Conservation (phyloP, 2,888 invertebrate genomes). For the Dryobota labecula region DNA sequence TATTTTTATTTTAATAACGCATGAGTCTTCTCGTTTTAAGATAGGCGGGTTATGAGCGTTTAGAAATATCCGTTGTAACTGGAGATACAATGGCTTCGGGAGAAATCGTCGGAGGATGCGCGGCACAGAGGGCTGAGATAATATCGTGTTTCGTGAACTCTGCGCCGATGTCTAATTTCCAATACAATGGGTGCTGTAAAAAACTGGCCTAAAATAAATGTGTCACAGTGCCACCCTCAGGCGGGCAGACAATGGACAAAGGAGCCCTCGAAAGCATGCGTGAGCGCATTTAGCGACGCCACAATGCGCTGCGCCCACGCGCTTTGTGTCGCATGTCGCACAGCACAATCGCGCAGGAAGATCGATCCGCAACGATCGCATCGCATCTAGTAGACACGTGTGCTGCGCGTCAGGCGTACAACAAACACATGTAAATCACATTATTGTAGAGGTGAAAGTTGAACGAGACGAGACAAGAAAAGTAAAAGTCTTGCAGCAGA, state of each 20-base stretch:
- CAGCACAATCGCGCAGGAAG: constrained; percentile 79
- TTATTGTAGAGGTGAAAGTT: constrained; percentile 89
- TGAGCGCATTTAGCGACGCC: constrained; percentile 79
- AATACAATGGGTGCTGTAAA: constrained; percentile 89
- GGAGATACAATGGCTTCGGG: constrained; percentile 77
- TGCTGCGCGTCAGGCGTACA: constrained; percentile 61
- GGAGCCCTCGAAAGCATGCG: constrained; percentile 77
- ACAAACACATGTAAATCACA: constrained; percentile 85
- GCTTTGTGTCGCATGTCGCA: constrained; percentile 74
- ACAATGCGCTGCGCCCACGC: constrained; percentile 85
- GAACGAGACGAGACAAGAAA: constrained; percentile 82
- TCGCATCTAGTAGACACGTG: constrained; percentile 70
- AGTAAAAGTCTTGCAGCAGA: constrained; percentile 85
- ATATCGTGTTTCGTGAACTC: constrained; percentile 89
- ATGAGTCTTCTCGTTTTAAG: constrained; percentile 61
- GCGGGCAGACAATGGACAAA: constrained; percentile 88
- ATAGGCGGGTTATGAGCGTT: constrained; percentile 68
- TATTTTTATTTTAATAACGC: constrained; percentile 78
- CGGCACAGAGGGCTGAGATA: constrained; percentile 81
- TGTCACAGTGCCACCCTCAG: constrained; percentile 89
- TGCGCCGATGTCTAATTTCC: constrained; percentile 88
- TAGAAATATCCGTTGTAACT: constrained; percentile 74
- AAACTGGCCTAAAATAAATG: constrained; percentile 89
- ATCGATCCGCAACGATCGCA: constrained; percentile 76
- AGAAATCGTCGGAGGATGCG: constrained; percentile 83